phyloP scores from a whole-genome alignment of 2,888 invertebrate genomes.

The Athalia circularis region DNA sequence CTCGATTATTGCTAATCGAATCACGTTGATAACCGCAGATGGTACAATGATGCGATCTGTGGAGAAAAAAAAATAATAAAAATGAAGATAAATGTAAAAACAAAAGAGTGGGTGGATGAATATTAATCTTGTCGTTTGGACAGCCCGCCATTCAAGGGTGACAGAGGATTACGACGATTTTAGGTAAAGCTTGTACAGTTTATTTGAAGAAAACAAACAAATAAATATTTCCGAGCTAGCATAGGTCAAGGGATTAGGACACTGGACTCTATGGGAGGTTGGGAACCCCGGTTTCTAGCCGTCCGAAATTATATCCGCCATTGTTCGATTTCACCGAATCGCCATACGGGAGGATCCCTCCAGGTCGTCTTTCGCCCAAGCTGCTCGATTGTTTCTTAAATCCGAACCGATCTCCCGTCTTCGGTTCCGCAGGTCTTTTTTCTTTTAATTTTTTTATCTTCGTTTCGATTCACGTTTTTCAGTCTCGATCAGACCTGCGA shows the following conservation, averaged over 20 bases:
- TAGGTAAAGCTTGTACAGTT: not conserved
- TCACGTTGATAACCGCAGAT: no score
- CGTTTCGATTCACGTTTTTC: no score
- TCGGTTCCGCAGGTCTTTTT: not conserved
- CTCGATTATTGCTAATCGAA: no score
- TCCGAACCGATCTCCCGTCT: conserved; percentile 50
- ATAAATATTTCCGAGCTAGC: conserved; percentile 1
- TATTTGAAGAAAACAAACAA: not conserved
- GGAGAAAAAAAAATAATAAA: not conserved
- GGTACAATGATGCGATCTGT: not conserved
- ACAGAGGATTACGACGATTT: not conserved
- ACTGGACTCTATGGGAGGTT: not conserved
- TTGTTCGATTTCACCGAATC: conserved; percentile 11
- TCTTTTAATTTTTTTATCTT: not conserved
- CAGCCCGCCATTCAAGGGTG: not conserved
- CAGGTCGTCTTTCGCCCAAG: conserved; percentile 12
- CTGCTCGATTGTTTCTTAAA: conserved; percentile 55
- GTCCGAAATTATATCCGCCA: conserved; percentile 6
- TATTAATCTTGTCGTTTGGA: no score
- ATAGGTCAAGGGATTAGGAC: conserved; percentile 15
- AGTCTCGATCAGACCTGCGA: no score
- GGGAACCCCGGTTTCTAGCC: not conserved
- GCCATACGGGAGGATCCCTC: not conserved
- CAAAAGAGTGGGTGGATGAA: no score
- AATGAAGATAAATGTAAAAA: not conserved